phyloP scores from a whole-genome alignment of 2,113 vertebrate genomes.

The Eptatretus burgeri region DNA sequence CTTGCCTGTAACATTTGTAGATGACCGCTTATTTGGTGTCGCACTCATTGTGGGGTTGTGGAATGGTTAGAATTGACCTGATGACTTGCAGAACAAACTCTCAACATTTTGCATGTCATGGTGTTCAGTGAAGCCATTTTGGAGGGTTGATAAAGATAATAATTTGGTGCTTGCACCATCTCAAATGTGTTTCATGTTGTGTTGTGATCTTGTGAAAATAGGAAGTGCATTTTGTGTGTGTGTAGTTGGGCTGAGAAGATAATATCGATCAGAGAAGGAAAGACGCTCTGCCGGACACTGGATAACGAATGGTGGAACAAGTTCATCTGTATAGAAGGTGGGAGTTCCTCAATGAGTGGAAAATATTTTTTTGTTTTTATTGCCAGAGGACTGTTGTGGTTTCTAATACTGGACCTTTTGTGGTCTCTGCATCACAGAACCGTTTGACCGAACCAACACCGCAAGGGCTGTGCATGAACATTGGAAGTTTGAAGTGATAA shows the following conservation, averaged over 20 bases:
- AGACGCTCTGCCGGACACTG: constrained; percentile 30
- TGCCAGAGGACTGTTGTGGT: neutral
- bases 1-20: too few species aligned
- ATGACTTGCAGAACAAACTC: too few species aligned
- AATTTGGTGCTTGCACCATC: too few species aligned
- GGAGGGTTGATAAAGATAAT: too few species aligned
- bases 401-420: neutral
- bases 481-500: constrained; percentile 51
- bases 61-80: too few species aligned
- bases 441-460: constrained; percentile 69
- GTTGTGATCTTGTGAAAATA: too few species aligned
- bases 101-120: too few species aligned
- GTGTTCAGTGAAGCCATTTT: too few species aligned
- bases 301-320: constrained; percentile 53
- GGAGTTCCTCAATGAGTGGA: neutral
- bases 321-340: constrained; percentile 89
- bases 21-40: too few species aligned
- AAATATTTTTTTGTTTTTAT: neutral
- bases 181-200: too few species aligned
- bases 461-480: constrained; percentile 74
- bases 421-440: constrained; percentile 30
- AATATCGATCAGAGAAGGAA: constrained; percentile 64
- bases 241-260: constrained; percentile 43
- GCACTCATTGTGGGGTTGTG: too few species aligned
- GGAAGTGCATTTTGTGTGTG: constrained; percentile 4